These are phyloP conservation scores for Chrysolina americana DNA, from an alignment of 2,888 invertebrate species.

Conservation along the genomic window DNA sequence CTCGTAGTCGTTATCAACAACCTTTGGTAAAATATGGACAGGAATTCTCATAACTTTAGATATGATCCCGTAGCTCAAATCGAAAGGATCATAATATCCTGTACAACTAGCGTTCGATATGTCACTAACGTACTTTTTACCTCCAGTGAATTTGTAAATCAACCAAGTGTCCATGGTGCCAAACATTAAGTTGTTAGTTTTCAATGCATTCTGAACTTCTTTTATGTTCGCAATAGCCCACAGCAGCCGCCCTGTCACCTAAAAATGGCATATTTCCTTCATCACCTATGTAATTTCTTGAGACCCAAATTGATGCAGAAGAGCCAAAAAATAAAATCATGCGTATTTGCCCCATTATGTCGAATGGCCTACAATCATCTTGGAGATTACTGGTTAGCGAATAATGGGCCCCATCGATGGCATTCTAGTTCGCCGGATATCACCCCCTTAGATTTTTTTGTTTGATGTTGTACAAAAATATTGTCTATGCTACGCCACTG, in stretches of 20 bases:
- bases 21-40: conserved; percentile 80
- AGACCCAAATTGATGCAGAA: too few species aligned
- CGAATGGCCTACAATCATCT: too few species aligned
- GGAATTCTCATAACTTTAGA: conserved; percentile 84
- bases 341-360: too few species aligned
- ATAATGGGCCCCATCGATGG: too few species aligned
- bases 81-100: conserved; percentile 94
- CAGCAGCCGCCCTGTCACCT: conserved; percentile 75
- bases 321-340: too few species aligned
- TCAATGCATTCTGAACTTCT: conserved; percentile 77
- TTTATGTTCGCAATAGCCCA: conserved; percentile 85
- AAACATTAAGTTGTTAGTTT: conserved; percentile 79
- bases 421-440: too few species aligned
- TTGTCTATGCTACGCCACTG: too few species aligned
- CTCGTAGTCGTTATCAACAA: conserved; percentile 83
- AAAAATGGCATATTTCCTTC: too few species aligned
- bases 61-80: conserved; percentile 86
- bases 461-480: too few species aligned
- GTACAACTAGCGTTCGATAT: conserved; percentile 93
- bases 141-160: conserved; percentile 82
- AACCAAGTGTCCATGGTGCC: conserved; percentile 96
- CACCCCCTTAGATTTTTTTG: too few species aligned
- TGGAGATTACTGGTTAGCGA: too few species aligned
- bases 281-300: too few species aligned
- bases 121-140: conserved; percentile 84